phyloP scores from a whole-genome alignment of 2,797 vertebrate species.

The Epinephelus coioides region DNA sequence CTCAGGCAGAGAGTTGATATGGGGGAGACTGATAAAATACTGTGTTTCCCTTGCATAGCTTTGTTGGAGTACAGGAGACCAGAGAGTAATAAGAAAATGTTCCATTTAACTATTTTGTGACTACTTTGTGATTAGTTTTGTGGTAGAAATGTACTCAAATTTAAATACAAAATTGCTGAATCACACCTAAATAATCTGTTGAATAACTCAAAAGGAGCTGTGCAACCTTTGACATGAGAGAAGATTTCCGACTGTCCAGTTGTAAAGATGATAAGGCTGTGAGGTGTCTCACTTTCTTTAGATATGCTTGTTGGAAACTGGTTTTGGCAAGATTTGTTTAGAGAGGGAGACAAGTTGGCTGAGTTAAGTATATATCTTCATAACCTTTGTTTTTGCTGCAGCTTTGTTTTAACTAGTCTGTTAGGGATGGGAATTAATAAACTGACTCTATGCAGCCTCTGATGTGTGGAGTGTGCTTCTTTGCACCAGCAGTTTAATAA shows the following conservation, averaged over 20 bases:
- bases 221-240: not conserved
- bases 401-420: not conserved
- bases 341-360: not conserved
- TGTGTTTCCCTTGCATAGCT: not conserved
- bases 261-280: not conserved
- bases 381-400: not conserved
- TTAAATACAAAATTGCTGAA: not conserved
- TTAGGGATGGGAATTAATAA: constrained; percentile 6
- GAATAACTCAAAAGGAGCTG: not conserved
- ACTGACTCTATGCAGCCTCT: not conserved
- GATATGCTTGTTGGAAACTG: not conserved
- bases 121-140: not conserved
- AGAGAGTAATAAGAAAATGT: not conserved
- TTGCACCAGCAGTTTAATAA: not conserved
- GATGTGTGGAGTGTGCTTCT: not conserved
- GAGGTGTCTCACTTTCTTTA: not conserved
- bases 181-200: not conserved
- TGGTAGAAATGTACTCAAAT: not conserved
- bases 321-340: constrained; percentile 4
- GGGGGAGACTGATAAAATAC: not conserved
- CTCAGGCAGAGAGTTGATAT: not conserved
- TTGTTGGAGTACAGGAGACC: not conserved
- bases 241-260: not conserved
- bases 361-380: not conserved
- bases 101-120: not conserved